Base-by-base conservation (phyloP, 2,888 invertebrate species). In the Vanessa cardui region DNA sequence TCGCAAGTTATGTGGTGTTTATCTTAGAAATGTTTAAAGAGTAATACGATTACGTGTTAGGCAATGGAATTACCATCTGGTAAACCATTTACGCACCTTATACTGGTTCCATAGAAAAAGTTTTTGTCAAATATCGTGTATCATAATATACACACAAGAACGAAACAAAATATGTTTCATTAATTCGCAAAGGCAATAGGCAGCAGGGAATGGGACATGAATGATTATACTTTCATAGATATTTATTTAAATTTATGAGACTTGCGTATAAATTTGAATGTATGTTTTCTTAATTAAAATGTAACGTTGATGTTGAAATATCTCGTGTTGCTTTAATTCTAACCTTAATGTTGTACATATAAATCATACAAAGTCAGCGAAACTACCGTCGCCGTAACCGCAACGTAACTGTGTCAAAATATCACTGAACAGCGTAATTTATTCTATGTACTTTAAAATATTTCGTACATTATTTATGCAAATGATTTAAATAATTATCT, bases 341-440 rank as follows among this genome's bases (percentile, higher is more conserved):
- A 39, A 16, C 31, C 52, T 63, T 47, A 59, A 2, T 60, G 6
- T 18, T 33, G 31, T 6, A 20, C 31, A 65, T 52, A 15, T 15
- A 58, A 21, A 49, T 49, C 20, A 49, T 49, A 61, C 20, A 64
- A 50, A 44, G 56, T 45, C 47, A 58, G 45, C 33, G 39, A 47
- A 66, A 20, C 47, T 63, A 62, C 60, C 54, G 45, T 21, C 44
- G 31, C 39, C 20, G 59, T 60, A 61, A 64, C 63, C 61, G 58
- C 58, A 62, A 58, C 12, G 45, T 61, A 64, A 64, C 12, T 33
- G 49, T 70, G 58, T 54, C 52, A 66, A 58, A 45, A 59, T 58
- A 56, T 46, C 44, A 64, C 46, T 64, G 45, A n/a, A 20, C 44
- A 62, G n/a, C 18, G 61, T 58, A 58, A 62, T 45, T 52, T 21